Evolutionary conservation across 2,888 invertebrate species (phyloP), one percentile per base, ranked within the genome.

Genomic region (Hermaeophaga mercurialis): DNA sequence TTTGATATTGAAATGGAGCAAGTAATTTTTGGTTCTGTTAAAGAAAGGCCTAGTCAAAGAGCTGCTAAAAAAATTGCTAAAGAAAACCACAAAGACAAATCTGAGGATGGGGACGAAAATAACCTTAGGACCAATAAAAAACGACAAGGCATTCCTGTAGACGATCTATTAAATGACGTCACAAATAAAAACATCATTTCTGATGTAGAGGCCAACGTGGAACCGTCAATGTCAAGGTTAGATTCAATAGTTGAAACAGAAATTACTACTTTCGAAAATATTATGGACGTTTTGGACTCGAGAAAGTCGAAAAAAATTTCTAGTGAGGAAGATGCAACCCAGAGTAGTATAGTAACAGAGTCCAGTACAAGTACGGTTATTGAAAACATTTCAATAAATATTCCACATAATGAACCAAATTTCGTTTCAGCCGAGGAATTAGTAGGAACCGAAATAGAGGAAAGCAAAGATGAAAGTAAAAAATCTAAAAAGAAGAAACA

Each of bases 21-120:
- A 75, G 83, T 80, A 1, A 83, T 85, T 62, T 85, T 85, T 70
- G 85, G 85, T 36, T 85, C 85, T 7, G 83, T 85, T 8, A 83
- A 85, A 78, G 79, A 82, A 65, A 77, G 85, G 36, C 81, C 73
- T 3, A 65, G 63, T 47, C 62, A 66, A 41, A 59, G 63, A 58
- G 39, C 41, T 18, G 47, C 19, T 14, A 52, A 43, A 34, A 34
- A 24, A 24, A 34, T 15, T 9, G 33, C 11, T 14, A 46, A 24
- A 61, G 59, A 54, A 57, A 60, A 56, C 48, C 60, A 41, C 39
- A 63, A 54, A 53, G 58, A 54, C 62, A 52, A 70, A 36, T 62
- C 75, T 2, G 76, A 74, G 38, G 70, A 74, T 58, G 76, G 74
- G 36, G 70, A 74, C 58, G 74, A 78, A 36, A 75, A 75, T 34